Percentiles rank a stretch among this genome's conserved stretches.
Evolutionary conservation across 2,113 vertebrate species (phyloP).

Genomic region (Colius striatus): DNA sequence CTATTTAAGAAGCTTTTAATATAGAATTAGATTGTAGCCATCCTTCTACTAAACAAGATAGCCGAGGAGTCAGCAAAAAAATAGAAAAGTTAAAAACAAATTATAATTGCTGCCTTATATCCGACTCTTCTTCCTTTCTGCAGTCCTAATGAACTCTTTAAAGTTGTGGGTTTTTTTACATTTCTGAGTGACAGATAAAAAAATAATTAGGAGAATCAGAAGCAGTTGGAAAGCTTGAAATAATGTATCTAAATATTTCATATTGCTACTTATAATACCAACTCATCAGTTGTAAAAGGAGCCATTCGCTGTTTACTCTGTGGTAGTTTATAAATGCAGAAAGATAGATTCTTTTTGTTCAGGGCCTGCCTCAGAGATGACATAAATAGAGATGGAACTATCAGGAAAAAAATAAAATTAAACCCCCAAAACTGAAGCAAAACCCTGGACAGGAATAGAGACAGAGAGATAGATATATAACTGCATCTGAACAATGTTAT

Average conservation of each 20-base stretch:
- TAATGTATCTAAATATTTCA: slow-evolving; percentile 50
- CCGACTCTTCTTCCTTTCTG: slow-evolving; percentile 27
- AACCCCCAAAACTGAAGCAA: background rate
- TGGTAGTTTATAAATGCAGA: slow-evolving; percentile 37
- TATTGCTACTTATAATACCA: slow-evolving; percentile 30
- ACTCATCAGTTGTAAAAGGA: slow-evolving; percentile 30
- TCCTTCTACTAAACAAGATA: background rate
- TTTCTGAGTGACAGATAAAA: slow-evolving; percentile 54
- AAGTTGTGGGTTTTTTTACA: slow-evolving; percentile 1
- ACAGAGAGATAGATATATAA: background rate
- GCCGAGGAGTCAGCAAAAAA: slow-evolving; percentile 46
- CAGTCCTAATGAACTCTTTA: slow-evolving; percentile 56
- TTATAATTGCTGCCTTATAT: slow-evolving; percentile 24
- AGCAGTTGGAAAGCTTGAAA: slow-evolving; percentile 51
- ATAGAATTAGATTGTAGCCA: slow-evolving; percentile 27
- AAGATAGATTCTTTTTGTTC: slow-evolving; percentile 14
- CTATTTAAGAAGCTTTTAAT: slow-evolving; percentile 43
- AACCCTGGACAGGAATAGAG: background rate
- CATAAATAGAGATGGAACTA: slow-evolving; percentile 22
- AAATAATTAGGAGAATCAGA: slow-evolving; percentile 65
- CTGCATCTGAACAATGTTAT: background rate
- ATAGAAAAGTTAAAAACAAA: slow-evolving; percentile 7
- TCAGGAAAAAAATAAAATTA: background rate
- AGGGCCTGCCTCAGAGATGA: slow-evolving; percentile 12
- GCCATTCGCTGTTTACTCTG: slow-evolving; percentile 30